Conservation (phyloP, 2,797 vertebrate genomes). For the Zalophus californianus region DNA sequence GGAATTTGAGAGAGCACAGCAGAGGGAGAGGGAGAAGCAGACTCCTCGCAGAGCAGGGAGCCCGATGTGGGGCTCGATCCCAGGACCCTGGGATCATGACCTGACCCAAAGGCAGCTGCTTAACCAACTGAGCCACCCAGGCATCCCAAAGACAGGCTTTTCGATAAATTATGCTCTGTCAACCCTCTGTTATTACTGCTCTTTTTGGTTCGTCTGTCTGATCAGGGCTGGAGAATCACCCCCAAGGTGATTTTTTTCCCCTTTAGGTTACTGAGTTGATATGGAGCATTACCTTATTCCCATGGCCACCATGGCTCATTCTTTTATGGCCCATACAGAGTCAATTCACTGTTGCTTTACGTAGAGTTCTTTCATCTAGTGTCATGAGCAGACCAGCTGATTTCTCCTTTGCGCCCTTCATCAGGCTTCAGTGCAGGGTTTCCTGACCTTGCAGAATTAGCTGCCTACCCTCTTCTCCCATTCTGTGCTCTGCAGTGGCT, state of each 20-base stretch:
- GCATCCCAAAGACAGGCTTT: not conserved
- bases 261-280: not conserved
- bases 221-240: not conserved
- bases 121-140: too few relatives aligned
- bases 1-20: too few relatives aligned
- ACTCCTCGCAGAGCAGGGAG: too few relatives aligned
- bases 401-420: not conserved
- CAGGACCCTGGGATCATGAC: too few relatives aligned
- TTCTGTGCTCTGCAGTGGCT: not conserved
- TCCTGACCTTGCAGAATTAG: not conserved
- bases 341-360: rapidly evolving
- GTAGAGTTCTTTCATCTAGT: not conserved
- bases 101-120: too few relatives aligned
- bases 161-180: too few relatives aligned
- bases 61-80: too few relatives aligned
- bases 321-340: not conserved
- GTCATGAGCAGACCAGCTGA: not conserved
- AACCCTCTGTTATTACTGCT: too few relatives aligned
- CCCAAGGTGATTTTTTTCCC: rapidly evolving
- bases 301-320: rapidly evolving
- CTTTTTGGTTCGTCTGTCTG: not conserved
- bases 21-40: too few relatives aligned
- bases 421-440: not conserved
- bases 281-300: not conserved
- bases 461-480: not conserved